Percentiles rank a stretch among this genome's conserved stretches.
Conservation (phyloP, 2,888 invertebrate genomes). For the Erpobdella octoculata region DNA sequence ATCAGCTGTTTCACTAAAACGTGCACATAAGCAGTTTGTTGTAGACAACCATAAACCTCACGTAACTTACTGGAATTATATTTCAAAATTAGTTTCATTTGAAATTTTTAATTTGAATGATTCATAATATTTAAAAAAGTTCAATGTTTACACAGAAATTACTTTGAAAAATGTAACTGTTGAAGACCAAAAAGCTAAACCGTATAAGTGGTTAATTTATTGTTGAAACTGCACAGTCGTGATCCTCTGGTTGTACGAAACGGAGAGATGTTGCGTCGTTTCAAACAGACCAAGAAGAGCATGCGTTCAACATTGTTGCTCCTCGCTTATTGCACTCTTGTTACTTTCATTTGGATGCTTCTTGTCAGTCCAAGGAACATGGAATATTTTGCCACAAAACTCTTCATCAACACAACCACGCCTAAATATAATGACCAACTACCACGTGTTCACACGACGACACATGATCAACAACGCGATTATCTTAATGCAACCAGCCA, state of each 20-base stretch:
- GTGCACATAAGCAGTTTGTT: too few species aligned
- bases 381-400: too few species aligned
- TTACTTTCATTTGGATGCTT: neutral
- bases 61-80: too few species aligned
- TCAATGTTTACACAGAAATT: neutral
- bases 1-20: too few species aligned
- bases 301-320: neutral
- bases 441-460: too few species aligned
- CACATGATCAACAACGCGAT: too few species aligned
- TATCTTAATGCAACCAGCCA: too few species aligned
- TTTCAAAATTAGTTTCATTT: too few species aligned
- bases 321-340: neutral
- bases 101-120: neutral
- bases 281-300: neutral
- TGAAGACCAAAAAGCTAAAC: neutral
- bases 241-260: neutral
- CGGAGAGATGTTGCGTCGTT: neutral
- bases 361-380: too few species aligned
- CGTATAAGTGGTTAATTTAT: neutral
- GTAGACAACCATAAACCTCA: too few species aligned
- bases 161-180: neutral
- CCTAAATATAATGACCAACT: too few species aligned
- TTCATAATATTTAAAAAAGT: neutral
- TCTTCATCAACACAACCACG: conserved; percentile 6
- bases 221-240: neutral